Evolutionary conservation across 2,797 vertebrate species (phyloP), one percentile per base, ranked within the genome.

Genomic region (Channa striata): DNA sequence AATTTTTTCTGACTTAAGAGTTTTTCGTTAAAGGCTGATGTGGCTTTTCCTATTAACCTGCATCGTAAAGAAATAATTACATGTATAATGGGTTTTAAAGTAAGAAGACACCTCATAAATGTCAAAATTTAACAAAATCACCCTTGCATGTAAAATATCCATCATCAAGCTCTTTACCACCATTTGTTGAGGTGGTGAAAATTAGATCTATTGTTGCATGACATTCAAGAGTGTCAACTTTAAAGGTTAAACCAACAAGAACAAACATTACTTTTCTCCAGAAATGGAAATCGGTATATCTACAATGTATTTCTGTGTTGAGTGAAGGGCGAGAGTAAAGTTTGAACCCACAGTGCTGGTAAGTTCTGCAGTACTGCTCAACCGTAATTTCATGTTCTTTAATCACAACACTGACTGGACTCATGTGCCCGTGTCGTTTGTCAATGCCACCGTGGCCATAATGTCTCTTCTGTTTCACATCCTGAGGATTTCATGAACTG

Each of bases 1-100:
- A 5, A 1, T 68, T 59, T 4, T 21, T 10, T 71, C 20, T 68
- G 57, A 79, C 80, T 77, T 59, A 62, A 57, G 61, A 75, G 21
- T 17, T 52, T 81, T 56, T 69, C 57, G 49, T 76, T 67, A 36
- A 63, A 33, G 44, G 21, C 64, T 59, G 49, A 66, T 47, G 46
- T 67, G 0, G 0, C 1, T 50, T 61, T 65, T 21, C 36, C 23
- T 43, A 25, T 19, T 37, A 16, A 68, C 17, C 54, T 70, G 58
- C 13, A 50, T 53, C 14, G 46, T 52, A 42, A 30, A 67, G 25
- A 69, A 40, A 44, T 43, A 57, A 9, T 17, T n/a, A 52, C 34
- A 16, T 12, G 37, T 49, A 14, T 33, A 59, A 37, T 1, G 2
- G 1, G 10, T 6, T 6, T n/a, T 0, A 52, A 4, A 11, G 1